Base-by-base conservation (phyloP, 2,797 vertebrate species). In the Acanthurus lineatus region DNA sequence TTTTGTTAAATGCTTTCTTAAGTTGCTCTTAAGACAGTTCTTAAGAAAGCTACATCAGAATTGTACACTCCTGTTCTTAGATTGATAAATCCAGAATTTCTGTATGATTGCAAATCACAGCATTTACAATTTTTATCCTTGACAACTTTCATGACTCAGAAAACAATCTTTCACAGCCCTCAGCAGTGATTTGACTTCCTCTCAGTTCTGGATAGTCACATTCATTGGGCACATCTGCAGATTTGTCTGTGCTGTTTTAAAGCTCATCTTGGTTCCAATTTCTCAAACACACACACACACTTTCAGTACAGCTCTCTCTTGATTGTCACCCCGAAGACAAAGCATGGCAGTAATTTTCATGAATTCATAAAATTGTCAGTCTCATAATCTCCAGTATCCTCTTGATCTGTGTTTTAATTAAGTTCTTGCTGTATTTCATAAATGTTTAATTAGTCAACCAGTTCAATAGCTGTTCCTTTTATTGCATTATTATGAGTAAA, bases 391-490 rank as follows among this genome's bases (percentile, higher is more conserved):
- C 44, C 32, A 20, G 32, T 28, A 17, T 45, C 40, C 25, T 45
- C 12, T 72, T 53, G 9, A 20, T 54, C 40, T 54, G 40, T 7
- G 0, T 54, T 54, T 42, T 35, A 32, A 73, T 35, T 22, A 62
- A 56, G 25, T 53, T 54, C 19, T 35, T 19, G 51, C 22, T 10
- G 8, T 54, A 17, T 62, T 35, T 25, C 38, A 44, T 62, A 16
- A 54, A 62, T 19, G 11, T 28, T 44, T 44, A 61, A 71, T 61
- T 71, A 40, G 40, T 60, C 10, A 32, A 14, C 35, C 38, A 35
- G 32, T 35, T 35, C 32, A 35, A 35, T 35, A 56, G 28, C 42
- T 48, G 61, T 25, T 25, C 32, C 3, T 20, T 65, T 67, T 61
- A 35, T 35, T 35, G 32, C 32, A 35, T 35, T 6, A 35, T 35